These are phyloP conservation scores for Eciton burchellii DNA, from an alignment of 1,140 invertebrate genomes.

Conservation along the genomic window DNA sequence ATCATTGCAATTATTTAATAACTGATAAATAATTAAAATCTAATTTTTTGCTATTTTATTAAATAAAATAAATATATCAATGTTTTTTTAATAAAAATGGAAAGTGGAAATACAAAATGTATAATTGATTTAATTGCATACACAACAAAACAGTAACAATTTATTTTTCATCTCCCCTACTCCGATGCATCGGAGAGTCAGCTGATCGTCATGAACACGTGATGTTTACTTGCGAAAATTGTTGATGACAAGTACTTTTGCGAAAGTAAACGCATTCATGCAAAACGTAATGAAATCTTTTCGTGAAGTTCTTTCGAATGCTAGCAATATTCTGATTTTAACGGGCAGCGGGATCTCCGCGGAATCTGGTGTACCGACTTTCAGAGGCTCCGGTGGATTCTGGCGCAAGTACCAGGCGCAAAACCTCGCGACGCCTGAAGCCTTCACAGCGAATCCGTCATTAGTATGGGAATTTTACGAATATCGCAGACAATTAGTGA, in stretches of 20 bases:
- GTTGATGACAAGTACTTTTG: conserved; percentile 4
- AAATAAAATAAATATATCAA: too few species aligned
- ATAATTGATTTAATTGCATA: too few species aligned
- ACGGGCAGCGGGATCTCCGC: conserved; percentile 93
- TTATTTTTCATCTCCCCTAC: too few species aligned
- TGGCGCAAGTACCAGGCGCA: conserved; percentile 91
- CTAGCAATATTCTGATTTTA: conserved; percentile 89
- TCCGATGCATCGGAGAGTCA: neutral
- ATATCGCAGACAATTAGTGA: conserved; percentile 89
- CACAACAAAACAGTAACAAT: too few species aligned
- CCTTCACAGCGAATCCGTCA: conserved; percentile 89
- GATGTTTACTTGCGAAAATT: conserved; percentile 38
- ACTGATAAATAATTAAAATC: too few species aligned
- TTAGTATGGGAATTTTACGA: conserved; percentile 94
- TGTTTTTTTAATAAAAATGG: too few species aligned
- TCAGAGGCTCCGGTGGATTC: conserved; percentile 91
- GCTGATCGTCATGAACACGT: conserved; percentile 18
- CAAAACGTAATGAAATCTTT: conserved; percentile 85
- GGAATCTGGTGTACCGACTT: conserved; percentile 94
- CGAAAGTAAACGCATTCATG: conserved; percentile 35
- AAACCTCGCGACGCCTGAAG: conserved; percentile 89
- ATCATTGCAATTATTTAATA: too few species aligned
- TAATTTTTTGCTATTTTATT: too few species aligned
- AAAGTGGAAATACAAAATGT: too few species aligned
- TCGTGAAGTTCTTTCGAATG: conserved; percentile 85